Evolutionary conservation across 2,113 vertebrate genomes (phyloP).

Genomic region (Eurypyga helias): DNA sequence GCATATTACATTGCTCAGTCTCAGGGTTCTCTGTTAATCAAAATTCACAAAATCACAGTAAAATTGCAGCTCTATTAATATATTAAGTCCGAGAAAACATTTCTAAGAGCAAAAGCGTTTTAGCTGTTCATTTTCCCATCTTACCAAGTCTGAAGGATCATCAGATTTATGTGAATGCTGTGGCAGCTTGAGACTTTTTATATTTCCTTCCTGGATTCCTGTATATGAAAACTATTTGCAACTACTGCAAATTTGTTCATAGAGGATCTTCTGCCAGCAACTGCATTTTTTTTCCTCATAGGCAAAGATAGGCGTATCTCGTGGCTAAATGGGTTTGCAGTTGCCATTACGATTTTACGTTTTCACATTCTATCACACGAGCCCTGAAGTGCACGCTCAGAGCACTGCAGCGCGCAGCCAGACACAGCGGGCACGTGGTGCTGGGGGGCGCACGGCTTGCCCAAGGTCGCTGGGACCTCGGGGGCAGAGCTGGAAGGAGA

Average conservation of each 20-base stretch:
- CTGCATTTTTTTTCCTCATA: background rate
- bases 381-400: accelerated
- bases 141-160: background rate
- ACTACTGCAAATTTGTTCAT: background rate
- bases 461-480: accelerated
- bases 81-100: background rate
- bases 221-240: background rate
- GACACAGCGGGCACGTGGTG: accelerated
- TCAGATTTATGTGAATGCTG: background rate
- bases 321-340: background rate
- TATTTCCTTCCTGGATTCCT: background rate
- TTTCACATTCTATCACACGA: background rate
- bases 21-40: background rate
- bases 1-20: background rate
- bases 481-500: background rate
- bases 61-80: background rate
- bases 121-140: background rate
- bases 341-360: background rate
- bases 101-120: background rate
- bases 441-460: background rate
- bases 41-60: background rate
- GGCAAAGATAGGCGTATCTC: background rate
- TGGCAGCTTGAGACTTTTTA: background rate
- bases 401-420: accelerated
- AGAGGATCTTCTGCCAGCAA: background rate